phyloP scores from a whole-genome alignment of 2,888 invertebrate species.

The Lasioglossum vierecki region DNA sequence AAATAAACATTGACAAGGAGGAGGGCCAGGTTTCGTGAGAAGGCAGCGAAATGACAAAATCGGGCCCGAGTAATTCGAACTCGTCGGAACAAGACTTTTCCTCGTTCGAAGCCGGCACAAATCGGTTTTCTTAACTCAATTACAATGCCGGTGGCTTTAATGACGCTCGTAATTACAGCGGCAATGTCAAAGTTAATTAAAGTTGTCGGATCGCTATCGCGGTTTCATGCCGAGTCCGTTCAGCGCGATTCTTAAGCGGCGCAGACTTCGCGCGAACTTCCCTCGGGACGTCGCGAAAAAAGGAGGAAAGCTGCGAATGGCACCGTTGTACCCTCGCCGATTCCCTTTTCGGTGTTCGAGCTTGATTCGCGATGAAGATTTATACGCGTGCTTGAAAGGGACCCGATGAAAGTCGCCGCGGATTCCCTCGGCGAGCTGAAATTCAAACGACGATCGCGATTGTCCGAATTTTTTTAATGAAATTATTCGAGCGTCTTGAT shows the following conservation, averaged over 20 bases:
- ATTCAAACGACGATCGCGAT: neutral
- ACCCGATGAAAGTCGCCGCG: neutral
- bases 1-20: neutral
- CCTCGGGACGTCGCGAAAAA: constrained; percentile 12
- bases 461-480: neutral
- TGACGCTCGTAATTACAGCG: constrained; percentile 70
- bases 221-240: constrained; percentile 68
- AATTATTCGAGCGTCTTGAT: neutral
- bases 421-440: neutral
- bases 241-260: constrained; percentile 50
- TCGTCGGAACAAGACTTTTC: constrained; percentile 53
- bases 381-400: neutral
- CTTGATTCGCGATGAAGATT: constrained; percentile 7
- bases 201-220: constrained; percentile 74
- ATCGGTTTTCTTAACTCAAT: constrained; percentile 75
- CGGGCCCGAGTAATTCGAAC: constrained; percentile 2
- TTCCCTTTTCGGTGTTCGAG: constrained; percentile 22
- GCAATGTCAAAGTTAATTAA: constrained; percentile 76
- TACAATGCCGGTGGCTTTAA: constrained; percentile 71
- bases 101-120: constrained; percentile 55
- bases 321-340: constrained; percentile 29
- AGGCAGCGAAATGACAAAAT: constrained; percentile 24
- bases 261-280: constrained; percentile 50
- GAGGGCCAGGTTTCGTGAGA: neutral
- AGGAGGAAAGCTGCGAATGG: constrained; percentile 26